Percentiles rank a stretch among this genome's conserved stretches.
Conservation (phyloP, 2,113 vertebrate species). For the Zootoca vivipara region DNA sequence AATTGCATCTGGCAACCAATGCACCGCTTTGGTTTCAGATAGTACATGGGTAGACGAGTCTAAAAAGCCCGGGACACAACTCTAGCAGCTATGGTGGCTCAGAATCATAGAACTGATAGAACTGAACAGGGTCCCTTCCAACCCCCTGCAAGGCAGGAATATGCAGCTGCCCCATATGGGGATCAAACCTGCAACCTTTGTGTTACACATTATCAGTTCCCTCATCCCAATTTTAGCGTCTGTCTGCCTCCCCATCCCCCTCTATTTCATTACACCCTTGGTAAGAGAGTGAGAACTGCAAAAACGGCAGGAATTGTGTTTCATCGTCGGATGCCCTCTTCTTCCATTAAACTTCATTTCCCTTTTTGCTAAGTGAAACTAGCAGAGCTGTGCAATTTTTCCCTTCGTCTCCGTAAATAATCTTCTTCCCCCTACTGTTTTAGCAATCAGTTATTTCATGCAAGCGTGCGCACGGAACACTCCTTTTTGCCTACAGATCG, state of each 20-base stretch:
- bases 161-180: too few relatives aligned
- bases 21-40: too few relatives aligned
- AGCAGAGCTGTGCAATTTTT: conserved; percentile 22
- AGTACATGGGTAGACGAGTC: too few relatives aligned
- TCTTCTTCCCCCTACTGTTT: conserved; percentile 51
- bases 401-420: conserved; percentile 33
- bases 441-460: conserved; percentile 49
- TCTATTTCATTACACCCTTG: neutral
- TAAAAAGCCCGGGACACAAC: too few relatives aligned
- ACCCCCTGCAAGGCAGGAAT: too few relatives aligned
- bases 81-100: too few relatives aligned
- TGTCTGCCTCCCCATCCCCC: neutral
- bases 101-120: too few relatives aligned
- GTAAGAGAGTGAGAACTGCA: neutral
- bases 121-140: too few relatives aligned
- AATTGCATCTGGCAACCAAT: too few relatives aligned
- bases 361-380: conserved; percentile 30
- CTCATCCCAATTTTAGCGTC: neutral
- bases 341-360: conserved; percentile 33
- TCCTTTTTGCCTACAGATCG: conserved; percentile 60
- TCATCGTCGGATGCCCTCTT: neutral
- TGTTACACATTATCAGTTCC: too few relatives aligned
- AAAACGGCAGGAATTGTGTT: neutral
- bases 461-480: conserved; percentile 69
- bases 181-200: too few relatives aligned